Evolutionary conservation across 2,888 invertebrate genomes (phyloP), one percentile per base, ranked within the genome.

Genomic region (Sminthurinus aureus): DNA sequence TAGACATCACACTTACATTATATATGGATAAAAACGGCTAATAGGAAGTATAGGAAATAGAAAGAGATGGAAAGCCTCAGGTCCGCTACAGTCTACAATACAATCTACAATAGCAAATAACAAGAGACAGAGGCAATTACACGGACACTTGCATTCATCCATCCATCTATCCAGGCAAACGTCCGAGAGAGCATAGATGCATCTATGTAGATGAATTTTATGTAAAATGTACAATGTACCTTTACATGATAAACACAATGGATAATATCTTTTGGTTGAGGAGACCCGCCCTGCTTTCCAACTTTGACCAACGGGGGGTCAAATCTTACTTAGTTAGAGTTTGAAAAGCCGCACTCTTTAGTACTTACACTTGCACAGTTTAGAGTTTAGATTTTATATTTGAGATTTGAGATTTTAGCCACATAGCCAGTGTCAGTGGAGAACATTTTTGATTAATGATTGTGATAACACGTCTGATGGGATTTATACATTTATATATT

Each of bases 341-440:
- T 26, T 79, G 12, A 79, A 79, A 79, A 71, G 71, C 79, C 79
- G 79, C 79, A 71, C 79, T 79, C 71, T 71, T 79, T 79, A 79
- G 79, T 79, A 79, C 71, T n/a, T 38, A 50, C 38, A 4, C 38
- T 38, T 38, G 1, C 38, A 38, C 38, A 38, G 1, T 6, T 38
- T 38, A 38, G 3, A 38, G n/a, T n/a, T n/a, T n/a, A n/a, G n/a
- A n/a, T n/a, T n/a, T n/a, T n/a, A n/a, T n/a, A n/a, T n/a, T n/a
- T n/a, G n/a, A 79, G 15, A 79, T 69, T 79, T 79, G 67, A 51
- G 52, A 18, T 66, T 79, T 69, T 51, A 22, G 67, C 38, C 64
- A 79, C 64, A 79, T 24, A 79, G n/a, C n/a, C n/a, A n/a, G n/a
- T n/a, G n/a, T n/a, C n/a, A n/a, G 38, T 18, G 69, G 71, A 79